Evolutionary conservation across 2,888 invertebrate species (phyloP), one percentile per base, ranked within the genome.

Genomic region (Ormyrus labotus): DNA sequence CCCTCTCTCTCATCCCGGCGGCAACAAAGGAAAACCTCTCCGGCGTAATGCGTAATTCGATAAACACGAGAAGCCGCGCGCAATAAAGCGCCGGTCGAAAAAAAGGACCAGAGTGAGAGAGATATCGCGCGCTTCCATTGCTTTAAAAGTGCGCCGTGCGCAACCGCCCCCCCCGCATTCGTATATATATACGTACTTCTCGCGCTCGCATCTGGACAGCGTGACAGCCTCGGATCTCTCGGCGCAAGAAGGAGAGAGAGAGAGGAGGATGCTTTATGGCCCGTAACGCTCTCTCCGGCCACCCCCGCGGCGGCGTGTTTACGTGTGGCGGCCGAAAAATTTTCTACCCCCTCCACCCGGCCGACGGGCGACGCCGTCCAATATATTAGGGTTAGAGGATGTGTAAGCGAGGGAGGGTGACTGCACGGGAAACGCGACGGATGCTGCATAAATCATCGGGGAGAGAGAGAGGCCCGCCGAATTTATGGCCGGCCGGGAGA

Each of bases 371-470:
- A 86, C 84, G 86, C 83, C 84, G 85, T 85, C 85, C 87, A 87
- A 88, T 88, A 88, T 87, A 88, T 88, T 87, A 87, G 86, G 88
- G 87, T 85, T 85, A 85, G 84, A 80, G 83, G 50, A 57, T 72
- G 81, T 81, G 76, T 64, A 79, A 79, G 69, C 34, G 65, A 19
- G 64, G 64, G n/a, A 45, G 45, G 48, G 19, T 51, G 10, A 34
- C 11, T 53, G 5, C n/a, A 60, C 57, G 50, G n/a, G 45, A 58
- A 60, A 53, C 6, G 9, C 10, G 45, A 68, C 34, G 70, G n/a
- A 63, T 51, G 9, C 11, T 61, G 63, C 67, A 68, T 78, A 73
- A 78, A 78, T 78, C 78, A 78, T 73, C 63, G 58, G 50, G 19
- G 57, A 6, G 55, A 6, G 55, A 19, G 19, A 19, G 57, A 9